These are phyloP conservation scores for Actinostola sp. DNA, from an alignment of 92 coral and sea anemone genomes.

Conservation along the genomic window DNA sequence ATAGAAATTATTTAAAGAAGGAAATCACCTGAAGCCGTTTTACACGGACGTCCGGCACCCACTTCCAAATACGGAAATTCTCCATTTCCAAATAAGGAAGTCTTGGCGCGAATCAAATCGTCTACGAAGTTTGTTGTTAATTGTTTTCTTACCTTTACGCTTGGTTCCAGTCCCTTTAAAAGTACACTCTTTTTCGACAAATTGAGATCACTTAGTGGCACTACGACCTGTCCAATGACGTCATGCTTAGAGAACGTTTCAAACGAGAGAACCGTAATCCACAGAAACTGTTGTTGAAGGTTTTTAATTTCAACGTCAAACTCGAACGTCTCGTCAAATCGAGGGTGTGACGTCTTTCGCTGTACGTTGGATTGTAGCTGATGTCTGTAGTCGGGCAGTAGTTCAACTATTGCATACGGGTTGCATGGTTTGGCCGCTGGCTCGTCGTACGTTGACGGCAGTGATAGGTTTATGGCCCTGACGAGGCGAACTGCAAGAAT, in stretches of 20 bases:
- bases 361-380: constrained; percentile 92
- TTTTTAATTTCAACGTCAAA: constrained; percentile 72
- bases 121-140: no score
- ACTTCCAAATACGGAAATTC: no score
- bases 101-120: no score
- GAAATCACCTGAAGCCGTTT: no score
- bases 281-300: constrained; percentile 68
- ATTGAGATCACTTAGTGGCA: constrained; percentile 74
- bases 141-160: constrained; percentile 66
- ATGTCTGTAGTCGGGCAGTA: constrained; percentile 89
- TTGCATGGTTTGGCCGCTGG: constrained; percentile 62
- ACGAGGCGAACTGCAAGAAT: constrained; percentile 67
- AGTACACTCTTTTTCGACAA: constrained; percentile 65
- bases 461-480: constrained; percentile 68
- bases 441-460: constrained; percentile 51
- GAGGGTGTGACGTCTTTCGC: constrained; percentile 78
- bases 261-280: constrained; percentile 81
- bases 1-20: no score
- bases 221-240: constrained; percentile 81
- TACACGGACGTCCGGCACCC: no score
- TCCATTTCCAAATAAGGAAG: no score
- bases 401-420: constrained; percentile 79
- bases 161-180: constrained; percentile 74
- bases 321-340: constrained; percentile 89
- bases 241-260: constrained; percentile 82